Percentiles rank a stretch among this genome's conserved stretches.
phyloP scores from a whole-genome alignment of 2,888 invertebrate genomes.

The Pollenia angustigena region DNA sequence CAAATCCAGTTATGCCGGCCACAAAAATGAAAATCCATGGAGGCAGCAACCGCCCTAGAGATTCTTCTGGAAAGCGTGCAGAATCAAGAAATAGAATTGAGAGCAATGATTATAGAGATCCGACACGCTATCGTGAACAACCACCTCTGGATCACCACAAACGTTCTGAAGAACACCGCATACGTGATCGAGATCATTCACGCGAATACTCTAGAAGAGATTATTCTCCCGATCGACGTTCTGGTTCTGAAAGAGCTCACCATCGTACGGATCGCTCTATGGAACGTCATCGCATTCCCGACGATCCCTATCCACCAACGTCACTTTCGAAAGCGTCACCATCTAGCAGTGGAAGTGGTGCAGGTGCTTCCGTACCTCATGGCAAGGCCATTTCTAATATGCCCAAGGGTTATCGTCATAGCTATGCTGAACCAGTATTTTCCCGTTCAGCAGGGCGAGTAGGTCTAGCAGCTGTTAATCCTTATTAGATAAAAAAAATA shows the following conservation, averaged over 20 bases:
- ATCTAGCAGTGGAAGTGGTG: slow-evolving; percentile 71
- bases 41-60: slow-evolving; percentile 63
- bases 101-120: slow-evolving; percentile 68
- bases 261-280: slow-evolving; percentile 68
- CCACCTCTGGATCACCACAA: slow-evolving; percentile 55
- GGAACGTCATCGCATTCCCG: slow-evolving; percentile 71
- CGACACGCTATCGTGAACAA: slow-evolving; percentile 59
- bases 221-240: slow-evolving; percentile 74
- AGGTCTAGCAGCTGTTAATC: slow-evolving; percentile 84
- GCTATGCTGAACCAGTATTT: slow-evolving; percentile 84
- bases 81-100: slow-evolving; percentile 71
- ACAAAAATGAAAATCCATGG: slow-evolving; percentile 67
- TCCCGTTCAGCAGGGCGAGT: slow-evolving; percentile 83
- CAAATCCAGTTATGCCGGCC: slow-evolving; percentile 41
- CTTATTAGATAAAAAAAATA: slow-evolving; percentile 77
- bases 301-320: slow-evolving; percentile 76
- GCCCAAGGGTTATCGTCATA: slow-evolving; percentile 84
- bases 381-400: slow-evolving; percentile 82
- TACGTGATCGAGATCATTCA: slow-evolving; percentile 70
- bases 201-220: slow-evolving; percentile 74
- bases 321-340: slow-evolving; percentile 77
- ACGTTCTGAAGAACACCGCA: slow-evolving; percentile 58
- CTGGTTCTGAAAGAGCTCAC: slow-evolving; percentile 58
- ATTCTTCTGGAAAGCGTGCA: slow-evolving; percentile 66
- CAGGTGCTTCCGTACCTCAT: slow-evolving; percentile 74